These are phyloP conservation scores for Eupithecia abbreviata DNA, from an alignment of 2,888 invertebrate species.

Conservation along the genomic window DNA sequence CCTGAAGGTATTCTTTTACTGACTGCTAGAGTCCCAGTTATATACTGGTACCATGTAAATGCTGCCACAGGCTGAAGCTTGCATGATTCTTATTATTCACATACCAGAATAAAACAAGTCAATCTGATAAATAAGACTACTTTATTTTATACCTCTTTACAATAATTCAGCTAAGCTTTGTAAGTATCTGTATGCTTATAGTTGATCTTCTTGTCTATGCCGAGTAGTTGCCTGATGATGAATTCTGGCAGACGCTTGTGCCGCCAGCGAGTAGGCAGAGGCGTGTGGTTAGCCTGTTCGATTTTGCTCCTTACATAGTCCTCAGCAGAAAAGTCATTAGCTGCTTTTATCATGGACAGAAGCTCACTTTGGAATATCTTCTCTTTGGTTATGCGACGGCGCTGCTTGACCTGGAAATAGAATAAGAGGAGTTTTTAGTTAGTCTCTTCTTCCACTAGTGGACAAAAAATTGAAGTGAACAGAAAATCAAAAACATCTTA, in stretches of 20 bases:
- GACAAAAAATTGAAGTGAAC: too few species aligned
- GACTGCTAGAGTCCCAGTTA: too few species aligned
- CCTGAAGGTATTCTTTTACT: too few species aligned
- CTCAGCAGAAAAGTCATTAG: conserved; percentile 90
- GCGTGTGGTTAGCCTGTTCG: conserved; percentile 83
- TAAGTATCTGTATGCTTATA: conserved; percentile 78
- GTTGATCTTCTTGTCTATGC: conserved; percentile 83
- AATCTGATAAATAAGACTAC: conserved; percentile 5
- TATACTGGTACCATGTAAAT: too few species aligned
- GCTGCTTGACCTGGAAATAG: conserved; percentile 82
- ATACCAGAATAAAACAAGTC: not conserved
- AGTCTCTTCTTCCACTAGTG: too few species aligned
- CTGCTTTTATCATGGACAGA: conserved; percentile 87
- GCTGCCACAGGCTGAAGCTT: too few species aligned
- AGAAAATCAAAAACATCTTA: too few species aligned
- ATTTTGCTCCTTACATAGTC: conserved; percentile 87
- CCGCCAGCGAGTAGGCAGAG: conserved; percentile 83
- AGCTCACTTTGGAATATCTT: conserved; percentile 90
- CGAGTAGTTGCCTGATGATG: conserved; percentile 86
- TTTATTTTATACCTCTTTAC: conserved; percentile 26
- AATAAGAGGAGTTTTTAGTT: not conserved
- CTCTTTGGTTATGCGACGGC: conserved; percentile 89
- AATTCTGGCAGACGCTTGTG: conserved; percentile 87
- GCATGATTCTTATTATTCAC: too few species aligned
- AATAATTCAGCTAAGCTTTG: conserved; percentile 60